Evolutionary conservation across 2,797 vertebrate genomes (phyloP), one percentile per base, ranked within the genome.

Genomic region (Miichthys miiuy): DNA sequence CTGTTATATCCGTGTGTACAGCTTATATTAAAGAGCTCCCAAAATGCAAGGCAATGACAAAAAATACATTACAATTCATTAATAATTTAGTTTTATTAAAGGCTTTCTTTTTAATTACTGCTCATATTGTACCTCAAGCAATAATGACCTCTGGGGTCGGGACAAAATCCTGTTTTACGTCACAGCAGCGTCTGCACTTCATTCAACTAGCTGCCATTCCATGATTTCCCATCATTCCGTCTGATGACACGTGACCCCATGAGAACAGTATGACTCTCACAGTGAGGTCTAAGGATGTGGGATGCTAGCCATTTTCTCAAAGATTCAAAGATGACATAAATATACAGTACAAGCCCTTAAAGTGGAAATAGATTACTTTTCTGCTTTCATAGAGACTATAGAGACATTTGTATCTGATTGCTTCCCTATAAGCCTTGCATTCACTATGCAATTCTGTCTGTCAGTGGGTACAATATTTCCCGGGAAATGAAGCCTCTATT

Each of bases 181-280:
- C 84, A 86, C 63, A 57, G 64, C 83, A 75, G 66, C 88, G 86
- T 91, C 89, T 92, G 83, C 68, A 61, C 44, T 62, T 62, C 21
- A 82, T 88, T 89, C 81, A 10, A 60, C 42, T 46, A 47, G 20
- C 16, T 30, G 51, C 62, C 34, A 46, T 52, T n/a, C 75, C 83
- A 86, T 56, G 67, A 69, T 88, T 92, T 90, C 82, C 77, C 79
- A 88, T 83, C 79, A 81, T 75, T 25, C 70, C 25, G 1, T 63
- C n/a, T 54, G 54, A 72, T 83, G 60, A 79, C 55, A 68, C 18
- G 0, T 62, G 38, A 57, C 30, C 77, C 72, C 48, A 2, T 56
- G 80, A 68, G 76, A 78, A 60, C 23, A 65, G 20, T 51, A 21
- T 52, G 62, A 58, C 44, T 74, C 41, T 69, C 54, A 64, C 69